These are phyloP conservation scores for Campylomormyrus numenius DNA, from an alignment of 2,113 vertebrate genomes.

Conservation along the genomic window DNA sequence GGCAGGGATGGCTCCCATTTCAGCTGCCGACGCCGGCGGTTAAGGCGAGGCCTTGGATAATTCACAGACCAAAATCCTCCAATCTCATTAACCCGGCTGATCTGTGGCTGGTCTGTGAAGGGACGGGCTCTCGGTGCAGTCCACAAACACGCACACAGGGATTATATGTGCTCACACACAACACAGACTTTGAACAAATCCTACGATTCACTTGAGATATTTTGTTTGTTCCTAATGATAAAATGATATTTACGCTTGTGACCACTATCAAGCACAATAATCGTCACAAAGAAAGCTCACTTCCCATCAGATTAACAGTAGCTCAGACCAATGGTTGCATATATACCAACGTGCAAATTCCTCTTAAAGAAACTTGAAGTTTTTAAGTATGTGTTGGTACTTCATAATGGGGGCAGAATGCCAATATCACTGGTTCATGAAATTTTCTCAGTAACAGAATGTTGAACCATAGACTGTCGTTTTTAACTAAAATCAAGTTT, in stretches of 20 bases:
- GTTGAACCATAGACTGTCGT: background rate
- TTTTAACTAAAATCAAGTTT: background rate
- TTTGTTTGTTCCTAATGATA: background rate
- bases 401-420: background rate
- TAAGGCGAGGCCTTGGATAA: background rate
- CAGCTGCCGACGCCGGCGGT: background rate
- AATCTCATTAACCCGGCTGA: background rate
- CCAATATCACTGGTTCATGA: background rate
- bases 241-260: background rate
- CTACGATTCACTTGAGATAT: background rate
- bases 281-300: background rate
- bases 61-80: background rate
- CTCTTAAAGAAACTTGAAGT: background rate
- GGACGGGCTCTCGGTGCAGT: background rate
- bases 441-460: background rate
- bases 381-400: background rate
- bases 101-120: background rate
- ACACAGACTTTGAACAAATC: background rate
- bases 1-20: background rate
- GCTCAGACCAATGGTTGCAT: background rate
- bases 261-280: background rate
- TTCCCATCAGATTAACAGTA: background rate
- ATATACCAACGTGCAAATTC: background rate
- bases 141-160: background rate
- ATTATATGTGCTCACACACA: background rate